Base-by-base conservation (phyloP, 2,888 invertebrate species). In the Lepidonotus clava region DNA sequence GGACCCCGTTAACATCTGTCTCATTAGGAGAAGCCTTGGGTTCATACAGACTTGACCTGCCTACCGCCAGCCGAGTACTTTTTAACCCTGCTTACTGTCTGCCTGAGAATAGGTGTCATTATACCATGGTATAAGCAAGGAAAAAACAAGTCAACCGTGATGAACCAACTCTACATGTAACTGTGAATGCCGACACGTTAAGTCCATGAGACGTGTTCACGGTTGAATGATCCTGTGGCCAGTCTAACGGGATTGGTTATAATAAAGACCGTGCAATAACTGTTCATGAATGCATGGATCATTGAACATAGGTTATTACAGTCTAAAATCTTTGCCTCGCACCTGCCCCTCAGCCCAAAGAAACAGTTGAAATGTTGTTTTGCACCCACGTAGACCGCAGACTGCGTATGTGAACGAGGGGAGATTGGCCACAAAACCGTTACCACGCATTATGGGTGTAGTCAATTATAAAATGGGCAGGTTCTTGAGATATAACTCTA, bases 211-310 rank as follows among this genome's bases (percentile, higher is more conserved):
- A n/a, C 11, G 36, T n/a, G 11, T 8, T 11, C 71, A 71, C 36
- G 71, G 71, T 36, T 71, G 71, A 38, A 24, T 71, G 71, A 0
- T 11, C 24, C 18, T 38, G 71, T 38, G 71, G 71, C 18, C 21
- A 6, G 66, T 1, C 21, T 71, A 71, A 71, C 71, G 71, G 71
- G 71, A 71, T 8, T 14, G 36, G 38, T 1, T 2, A 71, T n/a
- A 1, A 71, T 32, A 11, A 5, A 61, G 28, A 2, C 36, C 71
- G 21, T 18, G 14, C 18, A 11, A 1, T 71, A 71, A 71, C 71
- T 71, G 71, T 71, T 71, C 34, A 71, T 71, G 71, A 21, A 21
- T 71, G 34, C 71, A 38, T 38, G 38, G 71, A 71, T 71, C 71
- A 71, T 1, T 24, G 36, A 1, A 71, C 71, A 71, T 24, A 4